Percentiles rank a stretch among this genome's conserved stretches.
These are phyloP conservation scores for Diadema setosum DNA, from an alignment of 35 echinoderm and acorn worm genomes.

Conservation along the genomic window DNA sequence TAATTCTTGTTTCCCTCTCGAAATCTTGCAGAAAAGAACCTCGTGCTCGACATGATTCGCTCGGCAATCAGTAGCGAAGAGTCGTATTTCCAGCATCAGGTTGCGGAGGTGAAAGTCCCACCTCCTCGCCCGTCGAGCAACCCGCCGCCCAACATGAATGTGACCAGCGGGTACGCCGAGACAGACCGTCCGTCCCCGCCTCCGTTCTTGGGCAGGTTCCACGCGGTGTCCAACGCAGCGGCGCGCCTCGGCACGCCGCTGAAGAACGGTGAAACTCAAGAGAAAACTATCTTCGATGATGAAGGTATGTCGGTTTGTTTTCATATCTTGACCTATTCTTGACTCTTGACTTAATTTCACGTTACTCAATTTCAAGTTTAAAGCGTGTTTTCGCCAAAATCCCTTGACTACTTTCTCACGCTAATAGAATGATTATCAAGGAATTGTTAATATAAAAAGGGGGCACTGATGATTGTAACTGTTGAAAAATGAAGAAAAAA, in stretches of 20 bases:
- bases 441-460: too few species aligned
- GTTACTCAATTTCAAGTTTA: too few species aligned
- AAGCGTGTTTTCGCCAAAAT: too few species aligned
- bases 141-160: slow-evolving; percentile 72
- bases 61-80: slow-evolving; percentile 58
- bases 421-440: too few species aligned
- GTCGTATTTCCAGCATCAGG: slow-evolving; percentile 13
- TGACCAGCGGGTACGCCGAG: slow-evolving; percentile 83
- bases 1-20: too few species aligned
- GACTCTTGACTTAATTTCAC: too few species aligned
- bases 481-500: too few species aligned
- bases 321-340: too few species aligned
- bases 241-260: not conserved
- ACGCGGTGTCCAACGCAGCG: not conserved
- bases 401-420: too few species aligned
- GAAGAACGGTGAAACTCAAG: not conserved
- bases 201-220: slow-evolving; percentile 11
- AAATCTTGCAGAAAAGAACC: slow-evolving; percentile 76
- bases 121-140: slow-evolving; percentile 18
- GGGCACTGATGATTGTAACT: too few species aligned
- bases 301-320: too few species aligned
- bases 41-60: slow-evolving; percentile 93
- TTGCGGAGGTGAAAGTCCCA: not conserved
- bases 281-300: not conserved
- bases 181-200: slow-evolving; percentile 58